These are phyloP conservation scores for Dascillus cervinus DNA, from an alignment of 2,888 invertebrate species.

Conservation along the genomic window DNA sequence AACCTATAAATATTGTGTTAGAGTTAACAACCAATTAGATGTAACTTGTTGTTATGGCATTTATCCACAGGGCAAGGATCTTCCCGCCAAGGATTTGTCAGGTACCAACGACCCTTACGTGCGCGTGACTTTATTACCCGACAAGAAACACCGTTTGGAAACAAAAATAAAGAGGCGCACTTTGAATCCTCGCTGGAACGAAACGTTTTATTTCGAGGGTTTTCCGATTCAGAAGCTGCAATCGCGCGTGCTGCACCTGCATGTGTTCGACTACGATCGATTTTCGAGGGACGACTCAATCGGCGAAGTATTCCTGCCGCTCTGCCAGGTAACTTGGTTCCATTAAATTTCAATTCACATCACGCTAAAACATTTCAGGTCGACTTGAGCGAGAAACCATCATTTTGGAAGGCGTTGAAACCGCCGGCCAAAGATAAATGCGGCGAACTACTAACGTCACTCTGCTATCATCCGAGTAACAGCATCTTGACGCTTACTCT, in stretches of 20 bases:
- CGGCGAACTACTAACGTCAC: slow-evolving; percentile 82
- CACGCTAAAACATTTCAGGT: too few relatives aligned
- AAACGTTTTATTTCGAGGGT: slow-evolving; percentile 91
- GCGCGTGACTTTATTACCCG: slow-evolving; percentile 79
- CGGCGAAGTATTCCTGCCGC: slow-evolving; percentile 84
- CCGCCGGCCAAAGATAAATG: slow-evolving; percentile 91
- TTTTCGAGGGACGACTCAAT: slow-evolving; percentile 92
- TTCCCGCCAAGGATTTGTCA: slow-evolving; percentile 88
- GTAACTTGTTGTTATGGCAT: too few relatives aligned
- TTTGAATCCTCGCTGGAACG: slow-evolving; percentile 88
- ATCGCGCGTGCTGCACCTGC: slow-evolving; percentile 83
- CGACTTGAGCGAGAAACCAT: slow-evolving; percentile 84
- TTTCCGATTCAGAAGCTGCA: slow-evolving; percentile 91
- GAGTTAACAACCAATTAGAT: too few relatives aligned
- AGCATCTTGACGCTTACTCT: slow-evolving; percentile 84
- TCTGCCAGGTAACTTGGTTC: slow-evolving; percentile 89
- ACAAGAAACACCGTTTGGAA: slow-evolving; percentile 86
- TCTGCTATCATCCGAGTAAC: slow-evolving; percentile 94
- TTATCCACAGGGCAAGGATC: slow-evolving; percentile 72
- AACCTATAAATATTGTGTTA: too few relatives aligned
- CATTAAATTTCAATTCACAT: too few relatives aligned
- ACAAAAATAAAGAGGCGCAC: slow-evolving; percentile 89
- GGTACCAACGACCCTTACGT: slow-evolving; percentile 92
- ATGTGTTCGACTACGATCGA: slow-evolving; percentile 91
- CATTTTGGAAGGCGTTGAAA: slow-evolving; percentile 91